Base-by-base conservation (phyloP, 2,888 invertebrate genomes). In the Spisula subtruncata region DNA sequence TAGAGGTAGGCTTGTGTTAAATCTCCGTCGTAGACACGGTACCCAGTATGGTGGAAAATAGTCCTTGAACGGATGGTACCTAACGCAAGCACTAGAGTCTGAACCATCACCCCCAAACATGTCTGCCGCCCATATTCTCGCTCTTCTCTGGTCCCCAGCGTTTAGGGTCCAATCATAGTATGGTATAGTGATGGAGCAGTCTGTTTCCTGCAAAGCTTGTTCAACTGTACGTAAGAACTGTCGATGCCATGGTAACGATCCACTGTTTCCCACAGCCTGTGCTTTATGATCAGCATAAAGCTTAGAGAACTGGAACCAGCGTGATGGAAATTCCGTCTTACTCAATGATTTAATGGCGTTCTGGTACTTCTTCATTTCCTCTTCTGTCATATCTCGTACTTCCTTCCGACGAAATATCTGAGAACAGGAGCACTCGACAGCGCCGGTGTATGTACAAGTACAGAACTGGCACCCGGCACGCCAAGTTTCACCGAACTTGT, bases 91-190 rank as follows among this genome's bases (percentile, higher is more conserved):
- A 18, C 89, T 93, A 6, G 89, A 85, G 10, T 87, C 93, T 20
- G 94, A 93, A 5, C 96, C 96, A 91, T 96, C 95, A 8, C 96
- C 96, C 32, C 96, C 96, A 93, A 96, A 96, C 86, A 94, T 91
- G 85, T 95, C 95, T 10, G 95, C 95, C 29, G 96, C 95, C 96
- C 96, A 96, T 35, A 96, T 92, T 8, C 93, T 87, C 0, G 96
- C 95, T 32, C 92, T 94, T 46, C 94, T 91, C 32, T 95, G 92
- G 35, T 93, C 92, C 0, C 96, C 96, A 25, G 94, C 94, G 93
- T 96, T 96, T 46, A 96, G 87, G 35, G 96, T 96, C 96, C 96
- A 96, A 91, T 96, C 96, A 93, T 95, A 96, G 88, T 96, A 96
- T 0, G 96, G 96, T 82, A 96, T 96, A 0, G 96, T 94, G n/a